Evolutionary conservation across 2,797 vertebrate genomes (phyloP), one percentile per base, ranked within the genome.

Genomic region (Furcifer pardalis): DNA sequence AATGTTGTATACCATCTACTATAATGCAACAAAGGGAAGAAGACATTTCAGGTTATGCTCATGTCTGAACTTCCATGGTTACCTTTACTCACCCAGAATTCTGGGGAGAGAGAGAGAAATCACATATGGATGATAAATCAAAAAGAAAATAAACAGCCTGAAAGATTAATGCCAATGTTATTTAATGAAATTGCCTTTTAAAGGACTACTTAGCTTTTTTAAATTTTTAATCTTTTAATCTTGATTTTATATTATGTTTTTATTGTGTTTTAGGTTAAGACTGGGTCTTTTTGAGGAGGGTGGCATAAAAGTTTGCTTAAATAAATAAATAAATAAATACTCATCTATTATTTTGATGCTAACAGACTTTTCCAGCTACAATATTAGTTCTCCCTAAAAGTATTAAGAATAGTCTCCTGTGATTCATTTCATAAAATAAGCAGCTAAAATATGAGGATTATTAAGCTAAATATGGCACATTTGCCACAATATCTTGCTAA

Each of bases 161-260:
- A 94, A 96, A 96, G 96, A 96, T 96, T 96, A 96, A 96, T 96
- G 96, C 94, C 88, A 90, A 94, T 96, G 96, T 91, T 96, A 96
- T 96, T 96, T 96, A 96, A 93, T 95, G 94, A 95, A 96, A 96
- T 96, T 96, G 95, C 94, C 94, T 96, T 96, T 94, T 93, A 95
- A 92, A 93, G 88, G 84, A 95, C 94, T 94, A 93, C n/a, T n/a
- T n/a, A n/a, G n/a, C n/a, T n/a, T n/a, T n/a, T n/a, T n/a, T n/a
- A n/a, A n/a, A n/a, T n/a, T n/a, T n/a, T n/a, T n/a, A n/a, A n/a
- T n/a, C n/a, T n/a, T n/a, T n/a, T n/a, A n/a, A n/a, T n/a, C n/a
- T n/a, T n/a, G n/a, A n/a, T n/a, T n/a, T n/a, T n/a, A n/a, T n/a
- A n/a, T n/a, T n/a, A n/a, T n/a, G n/a, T n/a, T n/a, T n/a, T n/a